phyloP scores from a whole-genome alignment of 2,797 vertebrate species.

The Ateles fusciceps region DNA sequence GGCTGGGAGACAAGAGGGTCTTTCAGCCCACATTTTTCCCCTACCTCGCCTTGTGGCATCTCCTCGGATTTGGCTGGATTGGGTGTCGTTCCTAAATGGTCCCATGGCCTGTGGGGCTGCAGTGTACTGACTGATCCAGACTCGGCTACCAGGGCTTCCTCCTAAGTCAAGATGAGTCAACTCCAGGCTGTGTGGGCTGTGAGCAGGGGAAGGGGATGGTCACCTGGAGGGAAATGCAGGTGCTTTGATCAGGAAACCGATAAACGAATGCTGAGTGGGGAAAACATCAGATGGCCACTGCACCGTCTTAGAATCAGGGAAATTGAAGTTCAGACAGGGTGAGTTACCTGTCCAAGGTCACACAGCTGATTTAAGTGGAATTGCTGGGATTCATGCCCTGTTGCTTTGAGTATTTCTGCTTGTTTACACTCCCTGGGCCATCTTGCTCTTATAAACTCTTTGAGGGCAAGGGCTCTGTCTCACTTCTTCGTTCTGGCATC shows the following conservation, averaged over 20 bases:
- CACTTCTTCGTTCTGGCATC: accelerated
- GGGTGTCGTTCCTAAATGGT: not conserved
- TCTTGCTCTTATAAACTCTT: no score
- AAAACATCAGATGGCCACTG: accelerated
- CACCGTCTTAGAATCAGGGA: accelerated
- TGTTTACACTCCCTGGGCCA: not conserved
- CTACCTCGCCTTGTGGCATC: not conserved
- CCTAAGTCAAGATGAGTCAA: not conserved
- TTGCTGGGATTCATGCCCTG: not conserved
- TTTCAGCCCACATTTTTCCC: not conserved
- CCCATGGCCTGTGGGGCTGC: not conserved
- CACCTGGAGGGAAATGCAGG: not conserved
- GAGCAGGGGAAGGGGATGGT: not conserved
- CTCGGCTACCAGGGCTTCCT: not conserved
- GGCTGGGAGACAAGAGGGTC: not conserved
- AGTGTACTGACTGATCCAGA: not conserved
- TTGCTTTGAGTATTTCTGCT: not conserved
- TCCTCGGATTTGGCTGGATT: not conserved
- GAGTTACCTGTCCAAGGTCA: not conserved
- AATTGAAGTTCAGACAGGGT: accelerated
- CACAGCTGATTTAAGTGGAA: not conserved
- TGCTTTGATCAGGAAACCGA: not conserved
- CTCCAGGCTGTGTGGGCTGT: not conserved
- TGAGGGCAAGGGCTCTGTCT: not conserved
- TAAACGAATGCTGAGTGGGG: accelerated